Evolutionary conservation across 2,797 vertebrate species (phyloP), one percentile per base, ranked within the genome.

Genomic region (Takifugu rubripes): DNA sequence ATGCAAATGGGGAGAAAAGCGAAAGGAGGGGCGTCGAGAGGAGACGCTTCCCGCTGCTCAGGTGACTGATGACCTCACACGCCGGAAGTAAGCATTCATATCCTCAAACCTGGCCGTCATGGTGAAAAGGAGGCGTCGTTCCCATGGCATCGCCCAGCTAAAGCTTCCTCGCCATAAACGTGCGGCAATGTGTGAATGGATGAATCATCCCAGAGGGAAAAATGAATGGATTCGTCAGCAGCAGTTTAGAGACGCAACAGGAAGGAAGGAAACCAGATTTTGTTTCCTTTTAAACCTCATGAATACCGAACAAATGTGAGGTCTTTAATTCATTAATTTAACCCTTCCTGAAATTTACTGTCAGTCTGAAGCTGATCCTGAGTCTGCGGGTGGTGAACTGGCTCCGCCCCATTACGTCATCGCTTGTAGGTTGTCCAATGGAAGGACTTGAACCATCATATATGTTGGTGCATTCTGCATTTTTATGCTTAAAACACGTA

Each of bases 61-160:
- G 76, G 71, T 78, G 76, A 79, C 78, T 61, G 79, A 71, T 74
- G 70, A 78, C 68, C 64, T 70, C 72, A 72, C 70, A 70, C 67
- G 67, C 67, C 66, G 36, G 49, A 68, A 45, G 12, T 15, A 70
- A 67, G 27, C 12, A 59, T 7, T 44, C 2, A 8, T 10, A 8
- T 44, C 86, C 83, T 86, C 86, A 83, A 71, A 77, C 75, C 77
- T 59, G 55, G 83, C 84, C 29, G 64, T 60, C 79, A 66, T 63
- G 58, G 77, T 63, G 59, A 84, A 44, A 16, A 16, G 17, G n/a
- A 2, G 15, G n/a, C 17, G 43, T 17, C 54, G 43, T 58, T 74
- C 55, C 52, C 50, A 60, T 82, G 76, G 81, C 67, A 66, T 68
- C 64, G 58, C 58, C 11, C 25, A 16, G n/a, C 33, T 51, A 44